These are phyloP conservation scores for Theretra japonica DNA, from an alignment of 2,888 invertebrate genomes.

Conservation along the genomic window DNA sequence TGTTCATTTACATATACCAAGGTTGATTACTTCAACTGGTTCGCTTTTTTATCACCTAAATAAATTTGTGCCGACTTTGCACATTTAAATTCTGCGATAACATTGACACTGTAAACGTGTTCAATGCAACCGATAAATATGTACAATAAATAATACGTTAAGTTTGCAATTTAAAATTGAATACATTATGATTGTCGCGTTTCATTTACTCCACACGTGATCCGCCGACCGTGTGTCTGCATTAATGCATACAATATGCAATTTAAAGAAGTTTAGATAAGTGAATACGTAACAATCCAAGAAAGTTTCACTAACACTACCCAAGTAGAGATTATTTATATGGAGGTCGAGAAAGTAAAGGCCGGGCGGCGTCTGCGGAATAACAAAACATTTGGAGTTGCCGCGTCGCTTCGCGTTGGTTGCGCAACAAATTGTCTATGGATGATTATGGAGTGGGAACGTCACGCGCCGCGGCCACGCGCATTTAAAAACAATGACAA, in stretches of 20 bases:
- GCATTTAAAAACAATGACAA: conserved; percentile 61
- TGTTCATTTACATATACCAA: conserved; percentile 1
- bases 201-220: neutral
- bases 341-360: conserved; percentile 78
- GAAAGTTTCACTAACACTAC: conserved; percentile 56
- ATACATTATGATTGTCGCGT: neutral
- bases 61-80: neutral
- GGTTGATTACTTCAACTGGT: conserved; percentile 1
- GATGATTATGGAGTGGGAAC: conserved; percentile 65
- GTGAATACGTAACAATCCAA: conserved; percentile 44
- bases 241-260: conserved; percentile 16
- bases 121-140: conserved; percentile 2
- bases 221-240: neutral
- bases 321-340: conserved; percentile 59
- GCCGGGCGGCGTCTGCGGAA: conserved; percentile 64
- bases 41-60: neutral
- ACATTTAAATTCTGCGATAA: conserved; percentile 1
- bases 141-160: neutral
- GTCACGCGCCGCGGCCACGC: conserved; percentile 64
- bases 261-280: neutral
- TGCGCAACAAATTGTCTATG: conserved; percentile 71
- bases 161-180: neutral
- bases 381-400: conserved; percentile 65
- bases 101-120: conserved; percentile 3
- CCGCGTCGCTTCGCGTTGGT: conserved; percentile 56